Evolutionary conservation across 2,888 invertebrate genomes (phyloP), one percentile per base, ranked within the genome.

Genomic region (Merodon equestris): DNA sequence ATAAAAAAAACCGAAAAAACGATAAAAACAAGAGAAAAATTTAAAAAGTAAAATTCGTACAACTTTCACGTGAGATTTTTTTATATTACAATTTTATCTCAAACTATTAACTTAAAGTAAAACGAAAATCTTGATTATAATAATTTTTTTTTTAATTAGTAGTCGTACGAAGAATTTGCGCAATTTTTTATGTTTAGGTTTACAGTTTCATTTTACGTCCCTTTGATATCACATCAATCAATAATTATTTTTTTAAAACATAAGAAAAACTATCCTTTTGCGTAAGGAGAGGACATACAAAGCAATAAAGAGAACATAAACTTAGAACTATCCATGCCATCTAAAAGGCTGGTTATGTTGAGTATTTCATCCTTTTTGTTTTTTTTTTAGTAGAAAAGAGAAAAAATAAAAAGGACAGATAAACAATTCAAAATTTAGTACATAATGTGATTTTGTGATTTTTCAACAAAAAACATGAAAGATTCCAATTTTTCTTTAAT

Each of bases 371-470:
- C 27, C 27, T 27, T 27, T 27, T 27, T n/a, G n/a, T n/a, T 14
- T 45, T 0, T 45, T 45, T 14, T 15, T 13, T 14, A 45, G 9
- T 13, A 14, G 9, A 40, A 27, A 60, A 50, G 54, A 50, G 38
- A 50, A 38, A 60, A 56, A 64, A 58, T 44, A 48, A 61, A 14
- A 53, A 45, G 7, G 10, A 36, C 5, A 36, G 7, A 9, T 40
- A 72, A 48, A 44, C 64, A 63, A 54, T 58, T 17, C 27, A 57
- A 63, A 60, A 47, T 45, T 14, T 64, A 66, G 50, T 61, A 50
- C 60, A 70, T 42, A 47, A 71, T 82, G 73, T 82, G 66, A 81
- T 79, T 79, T 71, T 71, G 73, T 82, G 66, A 81, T 79, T 79
- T 71, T 71, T 71, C 12, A 47, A 67, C 34, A 48, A 58, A 77